Evolutionary conservation across 2,888 invertebrate species (phyloP).

Genomic region (Lochmaea capreae): DNA sequence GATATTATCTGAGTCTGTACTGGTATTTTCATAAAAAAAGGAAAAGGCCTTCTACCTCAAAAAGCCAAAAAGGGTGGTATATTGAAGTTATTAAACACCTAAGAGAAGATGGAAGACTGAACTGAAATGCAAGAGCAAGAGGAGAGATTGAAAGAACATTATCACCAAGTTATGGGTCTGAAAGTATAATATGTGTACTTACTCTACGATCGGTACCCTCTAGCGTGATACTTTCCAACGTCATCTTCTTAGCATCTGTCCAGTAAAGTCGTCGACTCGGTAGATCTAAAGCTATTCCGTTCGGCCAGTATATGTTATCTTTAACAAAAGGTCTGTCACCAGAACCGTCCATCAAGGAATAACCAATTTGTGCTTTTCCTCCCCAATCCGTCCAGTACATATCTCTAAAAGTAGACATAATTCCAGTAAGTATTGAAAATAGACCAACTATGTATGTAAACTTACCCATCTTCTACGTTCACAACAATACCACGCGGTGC

Average conservation of each 20-base stretch:
- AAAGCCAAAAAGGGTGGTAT: no score
- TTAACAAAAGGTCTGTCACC: slow-evolving; percentile 72
- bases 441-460: neutral
- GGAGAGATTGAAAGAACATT: no score
- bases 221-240: slow-evolving; percentile 74
- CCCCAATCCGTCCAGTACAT: slow-evolving; percentile 97
- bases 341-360: slow-evolving; percentile 88
- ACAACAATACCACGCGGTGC: slow-evolving; percentile 79
- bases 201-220: slow-evolving; percentile 77
- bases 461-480: slow-evolving; percentile 76
- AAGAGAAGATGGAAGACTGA: no score
- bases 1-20: no score
- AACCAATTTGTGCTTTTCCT: slow-evolving; percentile 76
- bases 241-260: slow-evolving; percentile 82
- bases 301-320: slow-evolving; percentile 80
- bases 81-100: no score
- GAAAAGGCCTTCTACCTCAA: no score
- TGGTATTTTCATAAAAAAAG: no score
- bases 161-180: no score
- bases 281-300: slow-evolving; percentile 86
- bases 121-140: no score
- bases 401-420: slow-evolving; percentile 66
- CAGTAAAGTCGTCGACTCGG: slow-evolving; percentile 86
- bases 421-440: no score
- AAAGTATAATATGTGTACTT: slow-evolving; percentile 40